A percentile compares a stretch with the other conserved stretches of the same genome.
phyloP scores from a whole-genome alignment of 2,888 invertebrate genomes.

The Imbricaverruca yamaguchii region DNA sequence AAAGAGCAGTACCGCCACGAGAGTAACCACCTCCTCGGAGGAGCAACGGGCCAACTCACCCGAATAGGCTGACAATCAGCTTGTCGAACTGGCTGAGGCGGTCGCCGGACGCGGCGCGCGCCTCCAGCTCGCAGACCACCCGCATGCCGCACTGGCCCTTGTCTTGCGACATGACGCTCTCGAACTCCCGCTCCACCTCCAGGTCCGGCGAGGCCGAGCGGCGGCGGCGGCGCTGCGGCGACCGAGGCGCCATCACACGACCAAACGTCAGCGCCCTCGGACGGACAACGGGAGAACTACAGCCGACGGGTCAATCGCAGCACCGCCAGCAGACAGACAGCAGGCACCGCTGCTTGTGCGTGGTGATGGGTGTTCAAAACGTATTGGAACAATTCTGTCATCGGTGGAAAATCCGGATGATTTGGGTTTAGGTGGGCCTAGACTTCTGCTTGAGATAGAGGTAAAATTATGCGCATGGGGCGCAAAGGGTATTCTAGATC shows the following conservation, averaged over 20 bases:
- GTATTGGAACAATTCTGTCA: too few species aligned
- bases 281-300: background rate
- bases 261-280: background rate
- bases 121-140: conserved; percentile 19
- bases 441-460: too few species aligned
- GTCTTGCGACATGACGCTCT: conserved; percentile 2
- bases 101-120: background rate
- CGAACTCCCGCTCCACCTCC: background rate
- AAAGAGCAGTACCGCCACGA: background rate
- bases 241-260: too few species aligned
- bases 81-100: background rate
- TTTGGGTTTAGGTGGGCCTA: too few species aligned
- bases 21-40: background rate
- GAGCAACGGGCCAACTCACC: background rate
- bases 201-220: background rate
- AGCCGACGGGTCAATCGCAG: background rate
- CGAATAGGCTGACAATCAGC: conserved; percentile 11
- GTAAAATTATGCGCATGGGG: too few species aligned
- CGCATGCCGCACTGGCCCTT: conserved; percentile 13
- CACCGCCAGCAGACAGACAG: background rate
- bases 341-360: background rate
- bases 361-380: too few species aligned
- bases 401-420: too few species aligned
- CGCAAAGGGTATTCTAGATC: too few species aligned
- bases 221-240: background rate